Conservation (phyloP, 2,888 invertebrate genomes). For the Pherbina coryleti region DNA sequence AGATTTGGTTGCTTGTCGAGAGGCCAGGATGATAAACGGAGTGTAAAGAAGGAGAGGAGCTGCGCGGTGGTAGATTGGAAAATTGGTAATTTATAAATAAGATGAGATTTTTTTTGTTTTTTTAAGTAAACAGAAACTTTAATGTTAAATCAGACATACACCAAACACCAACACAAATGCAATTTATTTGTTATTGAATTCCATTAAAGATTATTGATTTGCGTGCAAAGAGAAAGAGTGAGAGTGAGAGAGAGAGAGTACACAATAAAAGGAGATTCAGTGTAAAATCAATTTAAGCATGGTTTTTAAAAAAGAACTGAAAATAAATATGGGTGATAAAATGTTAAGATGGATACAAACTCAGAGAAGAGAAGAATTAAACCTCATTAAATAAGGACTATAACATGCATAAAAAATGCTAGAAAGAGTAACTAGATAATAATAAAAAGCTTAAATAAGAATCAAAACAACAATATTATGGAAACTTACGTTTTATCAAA, state of each 20-base stretch:
- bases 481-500: no score
- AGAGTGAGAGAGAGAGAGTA: not conserved
- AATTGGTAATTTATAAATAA: conserved; percentile 46
- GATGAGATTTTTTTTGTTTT: conserved; percentile 39
- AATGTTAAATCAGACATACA: conserved; percentile 8
- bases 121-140: conserved; percentile 16
- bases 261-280: not conserved
- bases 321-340: not conserved
- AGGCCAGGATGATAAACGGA: not conserved
- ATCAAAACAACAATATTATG: not conserved
- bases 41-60: not conserved
- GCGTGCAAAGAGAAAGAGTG: not conserved
- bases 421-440: no score
- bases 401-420: no score
- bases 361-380: no score
- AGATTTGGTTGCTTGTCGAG: conserved; percentile 28
- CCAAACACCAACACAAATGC: conserved; percentile 3
- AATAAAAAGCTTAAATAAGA: no score
- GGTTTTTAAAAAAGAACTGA: not conserved
- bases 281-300: not conserved
- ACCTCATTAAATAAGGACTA: no score
- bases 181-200: conserved; percentile 20
- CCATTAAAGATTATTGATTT: not conserved
- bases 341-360: no score
- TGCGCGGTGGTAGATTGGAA: not conserved